Conservation (phyloP, 2,113 vertebrate genomes). For the Phylloscopus trochiloides region DNA sequence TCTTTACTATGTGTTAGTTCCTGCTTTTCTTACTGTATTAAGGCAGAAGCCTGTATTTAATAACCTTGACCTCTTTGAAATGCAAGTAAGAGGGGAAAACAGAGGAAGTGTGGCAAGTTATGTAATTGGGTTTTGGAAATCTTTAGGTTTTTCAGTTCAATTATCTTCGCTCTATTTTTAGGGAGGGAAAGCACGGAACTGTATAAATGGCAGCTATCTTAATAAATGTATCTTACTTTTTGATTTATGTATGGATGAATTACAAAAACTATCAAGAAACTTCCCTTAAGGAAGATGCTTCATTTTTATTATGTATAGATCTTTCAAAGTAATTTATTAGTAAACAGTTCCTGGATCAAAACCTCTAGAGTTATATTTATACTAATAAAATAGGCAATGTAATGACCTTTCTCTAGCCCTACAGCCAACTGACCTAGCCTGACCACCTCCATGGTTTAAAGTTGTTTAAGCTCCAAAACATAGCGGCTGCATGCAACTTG, state of each 20-base stretch:
- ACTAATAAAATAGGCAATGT: background rate
- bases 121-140: conserved; percentile 2
- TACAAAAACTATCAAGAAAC: background rate
- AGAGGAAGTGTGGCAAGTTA: conserved; percentile 1
- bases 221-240: background rate
- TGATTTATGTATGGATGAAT: background rate
- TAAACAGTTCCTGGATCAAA: background rate
- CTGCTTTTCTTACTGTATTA: background rate
- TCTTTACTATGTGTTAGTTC: background rate
- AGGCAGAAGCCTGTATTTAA: background rate
- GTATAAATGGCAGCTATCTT: background rate
- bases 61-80: conserved; percentile 52
- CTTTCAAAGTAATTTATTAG: background rate
- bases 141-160: conserved; percentile 8
- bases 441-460: background rate
- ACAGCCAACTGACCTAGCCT: background rate
- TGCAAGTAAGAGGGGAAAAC: background rate
- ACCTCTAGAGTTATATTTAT: background rate
- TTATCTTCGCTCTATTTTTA: background rate
- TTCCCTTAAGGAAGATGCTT: background rate
- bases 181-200: background rate
- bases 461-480: background rate
- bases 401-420: background rate
- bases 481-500: background rate
- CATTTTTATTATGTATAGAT: background rate